Evolutionary conservation across 2,888 invertebrate genomes (phyloP).

Genomic region (Teleiodes luculella): DNA sequence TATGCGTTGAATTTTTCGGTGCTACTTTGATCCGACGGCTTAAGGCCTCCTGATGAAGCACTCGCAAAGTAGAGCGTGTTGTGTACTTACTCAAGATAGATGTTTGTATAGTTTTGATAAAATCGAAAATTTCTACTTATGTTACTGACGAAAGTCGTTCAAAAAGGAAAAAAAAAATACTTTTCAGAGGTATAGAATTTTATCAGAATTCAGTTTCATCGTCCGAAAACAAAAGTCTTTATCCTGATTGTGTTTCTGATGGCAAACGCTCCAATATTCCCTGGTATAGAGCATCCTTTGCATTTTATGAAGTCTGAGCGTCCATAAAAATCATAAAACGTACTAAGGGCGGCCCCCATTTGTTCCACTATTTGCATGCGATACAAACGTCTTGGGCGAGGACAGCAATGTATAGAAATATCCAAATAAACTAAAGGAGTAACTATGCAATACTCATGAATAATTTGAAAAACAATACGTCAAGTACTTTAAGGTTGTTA

Average conservation of each 20-base stretch:
- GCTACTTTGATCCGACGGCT: too few species aligned
- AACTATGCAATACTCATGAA: not conserved
- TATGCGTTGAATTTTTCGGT: too few species aligned
- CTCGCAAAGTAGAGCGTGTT: too few species aligned
- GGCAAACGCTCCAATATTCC: conserved; percentile 38
- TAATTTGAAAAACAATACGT: too few species aligned
- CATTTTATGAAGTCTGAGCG: conserved; percentile 42
- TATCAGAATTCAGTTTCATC: not conserved
- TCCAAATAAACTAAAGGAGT: too few species aligned
- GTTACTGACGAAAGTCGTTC: too few species aligned
- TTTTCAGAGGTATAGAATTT: not conserved
- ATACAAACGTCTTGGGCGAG: conserved; percentile 59
- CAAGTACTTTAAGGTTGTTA: too few species aligned
- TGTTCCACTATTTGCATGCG: conserved; percentile 71
- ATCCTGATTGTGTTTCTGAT: conserved; percentile 36
- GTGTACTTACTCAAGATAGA: too few species aligned
- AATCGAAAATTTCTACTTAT: too few species aligned
- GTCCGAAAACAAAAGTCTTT: conserved; percentile 15
- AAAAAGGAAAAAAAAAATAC: too few species aligned
- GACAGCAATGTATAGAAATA: conserved; percentile 37
- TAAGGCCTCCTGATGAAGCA: too few species aligned
- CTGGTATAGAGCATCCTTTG: conserved; percentile 36
- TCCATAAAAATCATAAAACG: conserved; percentile 68
- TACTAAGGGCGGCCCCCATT: conserved; percentile 59
- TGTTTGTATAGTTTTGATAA: too few species aligned